A percentile compares a stretch with the other conserved stretches of the same genome.
These are phyloP conservation scores for Cyanoderma ruficeps DNA, from an alignment of 2,113 vertebrate species.

Conservation along the genomic window DNA sequence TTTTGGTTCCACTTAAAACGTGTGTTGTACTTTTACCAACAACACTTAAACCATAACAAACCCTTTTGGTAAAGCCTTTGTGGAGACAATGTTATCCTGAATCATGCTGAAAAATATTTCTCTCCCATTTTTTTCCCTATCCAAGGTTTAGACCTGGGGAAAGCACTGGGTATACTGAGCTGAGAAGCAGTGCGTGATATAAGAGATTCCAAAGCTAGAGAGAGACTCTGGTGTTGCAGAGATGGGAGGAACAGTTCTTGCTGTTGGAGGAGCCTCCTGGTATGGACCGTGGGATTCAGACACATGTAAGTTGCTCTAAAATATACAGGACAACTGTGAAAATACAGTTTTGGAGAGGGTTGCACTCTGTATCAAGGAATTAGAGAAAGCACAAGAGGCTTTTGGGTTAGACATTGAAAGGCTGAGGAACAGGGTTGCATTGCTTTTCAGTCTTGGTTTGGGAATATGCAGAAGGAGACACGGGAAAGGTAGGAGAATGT, in stretches of 20 bases:
- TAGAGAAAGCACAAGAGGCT: neutral
- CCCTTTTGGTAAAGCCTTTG: neutral
- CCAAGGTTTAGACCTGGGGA: neutral
- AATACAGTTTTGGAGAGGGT: neutral
- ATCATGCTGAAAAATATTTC: neutral
- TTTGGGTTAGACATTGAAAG: neutral
- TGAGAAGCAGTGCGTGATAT: rapidly evolving
- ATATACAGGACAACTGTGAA: neutral
- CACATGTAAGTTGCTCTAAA: neutral
- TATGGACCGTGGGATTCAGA: neutral
- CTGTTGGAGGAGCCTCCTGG: neutral
- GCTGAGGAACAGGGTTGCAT: neutral
- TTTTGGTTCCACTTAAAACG: neutral
- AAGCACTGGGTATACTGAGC: neutral
- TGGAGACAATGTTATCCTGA: neutral
- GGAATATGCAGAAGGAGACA: neutral
- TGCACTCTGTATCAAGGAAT: neutral
- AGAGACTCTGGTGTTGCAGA: neutral
- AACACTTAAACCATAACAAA: neutral
- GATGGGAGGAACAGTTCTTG: neutral
- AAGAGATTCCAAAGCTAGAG: neutral
- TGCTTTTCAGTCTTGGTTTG: neutral
- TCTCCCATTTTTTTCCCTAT: neutral
- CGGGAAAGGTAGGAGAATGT: neutral
- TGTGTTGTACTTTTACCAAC: neutral